phyloP scores from a whole-genome alignment of 1,140 invertebrate genomes.

The Diorhabda carinulata region DNA sequence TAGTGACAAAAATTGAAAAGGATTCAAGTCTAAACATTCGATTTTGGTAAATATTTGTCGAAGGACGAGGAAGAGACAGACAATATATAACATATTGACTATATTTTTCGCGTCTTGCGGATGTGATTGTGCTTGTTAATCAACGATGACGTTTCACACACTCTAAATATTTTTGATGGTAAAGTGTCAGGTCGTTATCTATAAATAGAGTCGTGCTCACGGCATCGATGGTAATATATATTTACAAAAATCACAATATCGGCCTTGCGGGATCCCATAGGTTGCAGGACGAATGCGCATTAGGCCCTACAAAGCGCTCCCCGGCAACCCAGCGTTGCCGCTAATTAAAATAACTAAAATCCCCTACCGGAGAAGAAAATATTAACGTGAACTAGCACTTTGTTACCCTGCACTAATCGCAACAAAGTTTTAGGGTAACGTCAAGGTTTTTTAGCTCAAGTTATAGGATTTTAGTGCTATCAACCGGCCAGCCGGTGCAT shows the following conservation, averaged over 20 bases:
- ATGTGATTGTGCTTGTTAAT: constrained; percentile 39
- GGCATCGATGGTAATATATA: constrained; percentile 30
- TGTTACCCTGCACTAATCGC: constrained; percentile 22
- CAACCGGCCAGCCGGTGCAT: constrained; percentile 14
- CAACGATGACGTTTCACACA: constrained; percentile 25
- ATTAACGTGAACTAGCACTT: constrained; percentile 7
- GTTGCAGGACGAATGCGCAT: constrained; percentile 14
- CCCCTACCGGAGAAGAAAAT: not conserved
- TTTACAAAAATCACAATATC: constrained; percentile 42
- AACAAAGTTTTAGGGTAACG: constrained; percentile 16
- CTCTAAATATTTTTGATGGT: constrained; percentile 25
- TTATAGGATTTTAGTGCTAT: not conserved
- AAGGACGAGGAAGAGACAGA: not conserved
- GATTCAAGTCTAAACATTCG: too few species aligned
- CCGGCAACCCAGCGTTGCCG: constrained; percentile 13
- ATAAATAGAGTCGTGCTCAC: constrained; percentile 25
- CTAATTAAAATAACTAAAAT: constrained; percentile 4
- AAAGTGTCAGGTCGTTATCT: constrained; percentile 48
- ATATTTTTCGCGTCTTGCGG: constrained; percentile 24
- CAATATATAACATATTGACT: constrained; percentile 22
- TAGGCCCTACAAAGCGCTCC: constrained; percentile 33
- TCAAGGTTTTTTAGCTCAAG: constrained; percentile 1
- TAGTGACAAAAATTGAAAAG: too few species aligned
- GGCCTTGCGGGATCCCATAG: constrained; percentile 12
- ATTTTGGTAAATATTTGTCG: too few species aligned